Percentiles rank a stretch among this genome's conserved stretches.
phyloP scores from a whole-genome alignment of 2,888 invertebrate genomes.

The Microdon myrmicae region DNA sequence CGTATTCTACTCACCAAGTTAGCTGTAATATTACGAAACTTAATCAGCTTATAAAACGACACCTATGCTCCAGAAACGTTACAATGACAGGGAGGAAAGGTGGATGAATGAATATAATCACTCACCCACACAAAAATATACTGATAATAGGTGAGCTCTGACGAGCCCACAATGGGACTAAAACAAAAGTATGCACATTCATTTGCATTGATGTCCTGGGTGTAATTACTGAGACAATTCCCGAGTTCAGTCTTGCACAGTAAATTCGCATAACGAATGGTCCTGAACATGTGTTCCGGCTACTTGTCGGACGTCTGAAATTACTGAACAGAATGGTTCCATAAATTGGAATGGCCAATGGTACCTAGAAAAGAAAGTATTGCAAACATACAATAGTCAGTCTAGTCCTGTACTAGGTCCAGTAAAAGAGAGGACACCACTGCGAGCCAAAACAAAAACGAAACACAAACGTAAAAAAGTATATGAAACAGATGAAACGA shows the following conservation, averaged over 20 bases:
- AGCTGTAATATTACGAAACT: too few relatives aligned
- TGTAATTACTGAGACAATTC: conserved; percentile 47
- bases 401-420: background rate
- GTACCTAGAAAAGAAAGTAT: conserved; percentile 23
- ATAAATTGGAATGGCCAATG: conserved; percentile 47
- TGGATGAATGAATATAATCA: too few relatives aligned
- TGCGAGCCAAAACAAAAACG: conserved; percentile 4
- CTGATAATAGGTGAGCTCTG: too few relatives aligned
- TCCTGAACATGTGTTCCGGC: background rate
- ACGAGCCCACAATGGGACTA: too few relatives aligned
- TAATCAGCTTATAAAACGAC: too few relatives aligned
- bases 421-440: background rate
- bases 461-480: conserved; percentile 7
- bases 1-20: too few relatives aligned
- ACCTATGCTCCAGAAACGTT: too few relatives aligned
- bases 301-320: conserved; percentile 37
- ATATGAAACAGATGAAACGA: too few relatives aligned
- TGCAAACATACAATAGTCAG: conserved; percentile 28
- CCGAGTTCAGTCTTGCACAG: conserved; percentile 16
- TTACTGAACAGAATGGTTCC: conserved; percentile 48
- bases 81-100: too few relatives aligned
- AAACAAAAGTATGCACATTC: conserved; percentile 24
- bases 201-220: conserved; percentile 47
- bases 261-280: conserved; percentile 1
- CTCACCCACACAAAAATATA: too few relatives aligned